Conservation (phyloP, 2,888 invertebrate genomes). For the Rotaria socialis region DNA sequence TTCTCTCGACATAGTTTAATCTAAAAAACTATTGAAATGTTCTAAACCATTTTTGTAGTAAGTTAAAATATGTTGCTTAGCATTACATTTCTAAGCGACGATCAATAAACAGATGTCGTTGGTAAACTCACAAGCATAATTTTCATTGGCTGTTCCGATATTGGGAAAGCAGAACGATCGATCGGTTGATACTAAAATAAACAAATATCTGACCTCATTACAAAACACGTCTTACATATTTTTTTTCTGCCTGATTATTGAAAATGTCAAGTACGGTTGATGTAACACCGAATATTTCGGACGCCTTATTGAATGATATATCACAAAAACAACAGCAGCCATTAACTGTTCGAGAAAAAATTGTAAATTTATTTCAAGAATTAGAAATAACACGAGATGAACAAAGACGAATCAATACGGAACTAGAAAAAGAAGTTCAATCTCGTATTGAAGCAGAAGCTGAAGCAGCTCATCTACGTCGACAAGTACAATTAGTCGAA, state of each 20-base stretch:
- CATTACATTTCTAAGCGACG: background rate
- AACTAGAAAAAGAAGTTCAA: constrained; percentile 2
- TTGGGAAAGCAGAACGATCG: constrained; percentile 23
- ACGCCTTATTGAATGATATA: background rate
- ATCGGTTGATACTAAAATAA: background rate
- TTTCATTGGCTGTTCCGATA: background rate
- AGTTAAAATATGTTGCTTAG: background rate
- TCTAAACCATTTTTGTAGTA: background rate
- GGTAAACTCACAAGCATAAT: background rate
- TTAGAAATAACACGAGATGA: constrained; percentile 14
- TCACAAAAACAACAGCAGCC: background rate
- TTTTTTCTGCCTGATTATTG: background rate
- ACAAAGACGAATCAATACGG: background rate
- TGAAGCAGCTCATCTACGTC: background rate
- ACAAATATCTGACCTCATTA: background rate
- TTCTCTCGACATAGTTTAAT: constrained; percentile 15
- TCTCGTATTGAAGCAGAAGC: constrained; percentile 5
- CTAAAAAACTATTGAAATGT: background rate
- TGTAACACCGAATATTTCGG: background rate
- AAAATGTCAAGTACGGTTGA: constrained; percentile 8
- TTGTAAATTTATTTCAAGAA: constrained; percentile 21
- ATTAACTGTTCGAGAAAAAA: constrained; percentile 33
- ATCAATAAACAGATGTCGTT: background rate
- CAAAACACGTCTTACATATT: background rate
- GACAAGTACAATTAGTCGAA: constrained; percentile 32